Evolutionary conservation across 2,113 vertebrate genomes (phyloP), one percentile per base, ranked within the genome.

Genomic region (Ceratotherium simum): DNA sequence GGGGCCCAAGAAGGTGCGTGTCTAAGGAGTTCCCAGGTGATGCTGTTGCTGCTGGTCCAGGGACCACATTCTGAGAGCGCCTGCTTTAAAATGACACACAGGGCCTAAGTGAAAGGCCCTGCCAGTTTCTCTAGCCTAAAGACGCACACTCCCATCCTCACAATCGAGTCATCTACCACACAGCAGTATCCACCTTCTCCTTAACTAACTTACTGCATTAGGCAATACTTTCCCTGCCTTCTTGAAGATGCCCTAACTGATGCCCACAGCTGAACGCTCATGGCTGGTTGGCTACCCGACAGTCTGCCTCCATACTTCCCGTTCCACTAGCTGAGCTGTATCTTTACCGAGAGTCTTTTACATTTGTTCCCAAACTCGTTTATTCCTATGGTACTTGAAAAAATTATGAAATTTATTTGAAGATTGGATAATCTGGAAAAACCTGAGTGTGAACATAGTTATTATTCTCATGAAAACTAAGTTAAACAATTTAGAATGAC

Each of bases 401-500:
- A 94, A 70, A 81, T 42, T 78, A 90, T 23, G 14, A 70, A 27
- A 51, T 92, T 39, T 64, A 90, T 51, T 51, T 78, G 81, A 92
- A 92, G 21, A 70, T 90, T 67, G 81, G 58, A 75, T 51, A 25
- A 85, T 72, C 33, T 78, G 80, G 73, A 81, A 42, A 76, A 85
- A 78, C 60, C 36, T n/a, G 7, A 81, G 48, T 9, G 1, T 91
- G 60, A 76, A 70, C 13, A 88, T n/a, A 81, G 18, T 33, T 70
- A 29, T 56, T 46, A 48, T 76, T 80, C 70, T 90, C 85, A 92
- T 51, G 69, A 81, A 78, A 87, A 95, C 11, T 18, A 76, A 70
- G 67, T 58, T n/a, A 92, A 92, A 69, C 70, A 75, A 90, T 78
- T 80, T 79, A 81, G 65, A 95, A 81, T 70, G 31, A 56, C 21